Evolutionary conservation across 1,140 invertebrate species (phyloP).

Genomic region (Pseudomyrmex gracilis): DNA sequence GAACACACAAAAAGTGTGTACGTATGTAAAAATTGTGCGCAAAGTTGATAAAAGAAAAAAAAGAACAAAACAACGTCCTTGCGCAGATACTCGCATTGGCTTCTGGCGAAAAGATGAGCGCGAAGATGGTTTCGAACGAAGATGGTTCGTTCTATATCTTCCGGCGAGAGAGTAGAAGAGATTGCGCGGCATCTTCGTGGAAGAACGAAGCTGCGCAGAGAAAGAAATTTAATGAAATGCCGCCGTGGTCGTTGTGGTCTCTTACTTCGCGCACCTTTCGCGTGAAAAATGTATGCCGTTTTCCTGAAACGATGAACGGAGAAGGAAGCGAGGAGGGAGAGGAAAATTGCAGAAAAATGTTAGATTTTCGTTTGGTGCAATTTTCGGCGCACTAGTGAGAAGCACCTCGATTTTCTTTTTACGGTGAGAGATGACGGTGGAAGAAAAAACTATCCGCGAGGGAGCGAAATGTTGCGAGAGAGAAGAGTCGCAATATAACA

Average conservation of each 20-base stretch:
- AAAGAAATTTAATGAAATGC: constrained; percentile 58
- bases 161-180: neutral
- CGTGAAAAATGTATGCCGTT: constrained; percentile 48
- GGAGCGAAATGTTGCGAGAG: constrained; percentile 4
- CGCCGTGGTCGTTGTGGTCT: constrained; percentile 11
- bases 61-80: no score
- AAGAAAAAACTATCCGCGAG: constrained; percentile 27
- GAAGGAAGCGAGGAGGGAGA: no score
- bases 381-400: constrained; percentile 34
- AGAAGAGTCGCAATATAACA: constrained; percentile 18
- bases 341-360: constrained; percentile 43
- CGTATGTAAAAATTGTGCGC: no score
- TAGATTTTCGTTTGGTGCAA: constrained; percentile 44
- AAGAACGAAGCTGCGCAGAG: constrained; percentile 26
- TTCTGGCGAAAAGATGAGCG: neutral
- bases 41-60: neutral
- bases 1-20: no score
- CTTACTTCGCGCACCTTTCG: constrained; percentile 8
- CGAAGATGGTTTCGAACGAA: constrained; percentile 7
- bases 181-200: constrained; percentile 1
- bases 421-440: constrained; percentile 24
- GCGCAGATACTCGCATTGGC: neutral
- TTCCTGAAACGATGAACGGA: constrained; percentile 9
- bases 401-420: constrained; percentile 51
- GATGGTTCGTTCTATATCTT: constrained; percentile 30